These are phyloP conservation scores for Caenorhabditis virilis DNA, from an alignment of 2,888 invertebrate genomes.

Conservation along the genomic window DNA sequence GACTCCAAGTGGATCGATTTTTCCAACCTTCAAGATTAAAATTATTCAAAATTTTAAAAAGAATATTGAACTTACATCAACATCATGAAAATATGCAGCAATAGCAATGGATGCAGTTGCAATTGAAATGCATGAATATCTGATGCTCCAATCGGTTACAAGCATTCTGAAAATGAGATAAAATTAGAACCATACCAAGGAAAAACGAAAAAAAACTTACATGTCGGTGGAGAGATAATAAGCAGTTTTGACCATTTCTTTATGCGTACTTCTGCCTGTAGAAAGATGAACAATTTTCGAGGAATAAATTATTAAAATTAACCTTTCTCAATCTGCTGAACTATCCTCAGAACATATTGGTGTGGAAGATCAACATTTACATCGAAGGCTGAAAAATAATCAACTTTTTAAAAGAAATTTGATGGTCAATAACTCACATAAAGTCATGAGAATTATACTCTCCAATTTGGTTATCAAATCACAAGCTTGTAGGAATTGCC, in stretches of 20 bases:
- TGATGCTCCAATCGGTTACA: conserved; percentile 95
- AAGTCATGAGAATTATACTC: conserved; percentile 91
- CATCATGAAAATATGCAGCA: conserved; percentile 76
- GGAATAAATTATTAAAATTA: conserved; percentile 64
- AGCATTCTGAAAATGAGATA: conserved; percentile 81
- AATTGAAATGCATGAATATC: conserved; percentile 92
- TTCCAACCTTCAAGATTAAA: background rate
- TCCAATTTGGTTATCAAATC: conserved; percentile 94
- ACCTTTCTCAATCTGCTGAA: conserved; percentile 89
- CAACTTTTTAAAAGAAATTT: background rate
- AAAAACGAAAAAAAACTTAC: conserved; percentile 71
- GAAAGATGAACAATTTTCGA: background rate
- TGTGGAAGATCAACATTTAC: conserved; percentile 97
- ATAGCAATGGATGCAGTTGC: conserved; percentile 95
- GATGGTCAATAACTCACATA: conserved; percentile 73
- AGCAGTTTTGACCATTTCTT: conserved; percentile 86
- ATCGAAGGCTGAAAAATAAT: conserved; percentile 79
- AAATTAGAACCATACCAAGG: background rate
- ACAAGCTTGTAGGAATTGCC: conserved; percentile 79
- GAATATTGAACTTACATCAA: conserved; percentile 5
- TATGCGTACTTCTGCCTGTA: conserved; percentile 8
- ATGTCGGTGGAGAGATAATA: conserved; percentile 98
- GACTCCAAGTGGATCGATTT: conserved; percentile 8
- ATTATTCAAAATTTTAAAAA: background rate
- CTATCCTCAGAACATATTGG: conserved; percentile 92